Base-by-base conservation (phyloP, 2,113 vertebrate species). In the Apus apus region DNA sequence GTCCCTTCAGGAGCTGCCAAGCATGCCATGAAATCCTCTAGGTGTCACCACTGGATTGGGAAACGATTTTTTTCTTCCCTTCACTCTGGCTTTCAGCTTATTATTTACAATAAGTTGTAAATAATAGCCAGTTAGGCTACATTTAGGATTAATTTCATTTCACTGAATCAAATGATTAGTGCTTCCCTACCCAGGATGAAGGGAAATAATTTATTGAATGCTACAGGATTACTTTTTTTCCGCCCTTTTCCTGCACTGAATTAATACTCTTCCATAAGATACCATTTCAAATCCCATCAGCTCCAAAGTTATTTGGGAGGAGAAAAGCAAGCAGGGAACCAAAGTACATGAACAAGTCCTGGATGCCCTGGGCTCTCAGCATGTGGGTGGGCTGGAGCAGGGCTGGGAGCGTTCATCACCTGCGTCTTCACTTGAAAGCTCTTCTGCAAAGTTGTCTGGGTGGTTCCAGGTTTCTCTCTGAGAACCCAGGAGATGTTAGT, bases 1-100 rank as follows among this genome's bases (percentile, higher is more conserved):
- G 38, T 45, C 10, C 60, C 43, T 9, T 20, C 11, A 4, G 58
- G 15, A 71, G 10, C 46, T 61, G 34, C 56, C 23, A 46, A 20
- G 32, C 50, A 7, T 2, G 66, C 72, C 46, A 23, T 25, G 40
- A 70, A 53, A 48, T 36, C 79, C 13, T 93, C 45, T 77, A 95
- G 97, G 43, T 95, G 97, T 92, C 96, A 66, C 71, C 76, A 29
- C 50, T 8, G 76, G 30, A 58, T 53, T 29, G 45, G n/a, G 26
- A 76, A 72, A 89, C 3, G 6, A 21, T 20, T 11, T 6, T 75
- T 67, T 70, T 15, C 74, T 43, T 48, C 16, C 36, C 27, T 58
- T 64, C n/a, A 25, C 65, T 36, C n/a, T 1, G 1, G 8, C 32
- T 79, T 43, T 5, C 21, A 32, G 25, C 6, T 62, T 5, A 2